Base-by-base conservation (phyloP, 2,113 vertebrate species). In the Rousettus leschenaultii region DNA sequence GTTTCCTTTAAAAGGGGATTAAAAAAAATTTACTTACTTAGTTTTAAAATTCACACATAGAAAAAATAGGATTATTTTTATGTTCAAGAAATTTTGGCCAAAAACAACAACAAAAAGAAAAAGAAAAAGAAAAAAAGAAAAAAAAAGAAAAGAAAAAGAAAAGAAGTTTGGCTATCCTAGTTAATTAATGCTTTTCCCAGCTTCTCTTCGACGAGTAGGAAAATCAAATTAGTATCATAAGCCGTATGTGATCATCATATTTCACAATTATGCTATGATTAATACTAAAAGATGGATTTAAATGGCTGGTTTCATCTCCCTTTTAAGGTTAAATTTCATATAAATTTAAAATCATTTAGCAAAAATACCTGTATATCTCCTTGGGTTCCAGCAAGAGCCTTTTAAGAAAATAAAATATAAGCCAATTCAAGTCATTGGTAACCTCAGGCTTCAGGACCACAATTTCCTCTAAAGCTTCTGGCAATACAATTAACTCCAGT, bases 351-450 rank as follows among this genome's bases (percentile, higher is more conserved):
- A 89, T 84, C 13, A 91, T 59, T 93, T 91, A 77, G 19, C 19
- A 93, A 94, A 51, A 40, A 84, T 65, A 80, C 24, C 21, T 66
- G 6, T 45, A 6, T 75, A 59, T 90, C n/a, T 95, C 22, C 14
- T 87, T 95, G 35, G 18, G 19, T 83, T 95, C 61, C 43, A 66
- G 66, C 66, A 95, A 92, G 33, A 91, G 12, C 13, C 28, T 85
- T 95, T 86, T 45, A 93, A 77, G 77, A 86, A 91, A 86, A 80
- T 43, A 85, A 87, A 87, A 35, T 75, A 68, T 43, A 86, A 91
- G 45, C 24, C 28, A 93, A 26, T 59, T 11, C 28, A 91, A 48
- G 14, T 53, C 38, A 59, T 55, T 24, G 45, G 38, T 59, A 82
- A 63, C 35, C 22, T 86, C 38, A 30, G 28, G 28, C 57, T 92